These are phyloP conservation scores for Percopsis omiscomaycus DNA, from an alignment of 2,797 vertebrate species.

Conservation along the genomic window DNA sequence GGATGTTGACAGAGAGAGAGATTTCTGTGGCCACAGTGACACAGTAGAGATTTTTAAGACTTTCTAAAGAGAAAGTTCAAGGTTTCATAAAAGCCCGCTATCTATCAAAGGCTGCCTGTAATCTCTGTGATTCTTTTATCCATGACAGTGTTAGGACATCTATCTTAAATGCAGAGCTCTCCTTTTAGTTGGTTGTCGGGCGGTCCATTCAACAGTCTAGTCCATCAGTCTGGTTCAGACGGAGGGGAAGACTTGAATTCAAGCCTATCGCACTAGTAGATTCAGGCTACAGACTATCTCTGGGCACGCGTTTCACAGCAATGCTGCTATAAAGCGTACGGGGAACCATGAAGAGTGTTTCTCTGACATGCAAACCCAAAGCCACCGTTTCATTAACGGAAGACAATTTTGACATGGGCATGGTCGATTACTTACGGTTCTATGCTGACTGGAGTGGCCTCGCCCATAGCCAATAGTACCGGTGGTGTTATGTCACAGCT, in stretches of 20 bases:
- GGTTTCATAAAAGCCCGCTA: constrained; percentile 24
- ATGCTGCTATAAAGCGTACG: constrained; percentile 12
- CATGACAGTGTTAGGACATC: constrained; percentile 22
- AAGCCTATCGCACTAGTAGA: no score
- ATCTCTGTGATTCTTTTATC: constrained; percentile 10
- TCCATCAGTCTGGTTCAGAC: no score
- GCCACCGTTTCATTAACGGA: constrained; percentile 3
- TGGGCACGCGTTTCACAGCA: constrained; percentile 8
- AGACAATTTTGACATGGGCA: constrained; percentile 5
- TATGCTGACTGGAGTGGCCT: constrained; percentile 95
- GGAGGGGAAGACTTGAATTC: no score
- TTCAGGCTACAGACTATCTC: no score
- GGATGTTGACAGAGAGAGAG: constrained; percentile 33
- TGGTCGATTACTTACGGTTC: constrained; percentile 89
- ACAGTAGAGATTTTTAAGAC: background rate
- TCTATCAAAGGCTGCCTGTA: no score
- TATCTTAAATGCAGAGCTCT: constrained; percentile 22
- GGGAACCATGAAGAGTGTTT: constrained; percentile 4
- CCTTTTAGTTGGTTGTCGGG: background rate
- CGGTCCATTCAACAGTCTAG: no score
- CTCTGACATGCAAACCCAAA: constrained; percentile 16
- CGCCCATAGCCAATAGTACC: constrained; percentile 87
- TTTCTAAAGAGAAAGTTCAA: constrained; percentile 28
- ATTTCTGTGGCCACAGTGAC: constrained; percentile 35
- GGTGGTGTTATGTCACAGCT: constrained; percentile 95